phyloP scores from a whole-genome alignment of 1,140 invertebrate species.

The Pogonus chalceus region DNA sequence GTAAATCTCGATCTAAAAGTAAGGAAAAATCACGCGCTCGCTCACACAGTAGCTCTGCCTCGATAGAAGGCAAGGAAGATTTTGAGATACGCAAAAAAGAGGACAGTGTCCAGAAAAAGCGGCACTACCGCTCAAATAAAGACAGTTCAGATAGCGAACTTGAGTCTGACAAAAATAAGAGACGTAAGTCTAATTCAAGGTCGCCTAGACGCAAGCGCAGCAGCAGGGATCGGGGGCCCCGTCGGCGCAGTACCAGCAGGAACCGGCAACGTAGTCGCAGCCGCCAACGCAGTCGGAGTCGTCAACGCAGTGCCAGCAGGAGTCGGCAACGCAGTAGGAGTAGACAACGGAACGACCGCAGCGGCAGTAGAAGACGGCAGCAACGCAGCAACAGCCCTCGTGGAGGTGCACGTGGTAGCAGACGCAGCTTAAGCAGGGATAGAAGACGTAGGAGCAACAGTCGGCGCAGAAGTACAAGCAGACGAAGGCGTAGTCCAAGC shows the following conservation, averaged over 20 bases:
- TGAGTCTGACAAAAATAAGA: slow-evolving; percentile 27
- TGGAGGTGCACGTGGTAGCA: slow-evolving; percentile 16
- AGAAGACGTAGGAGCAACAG: slow-evolving; percentile 19
- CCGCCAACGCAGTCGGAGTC: background rate
- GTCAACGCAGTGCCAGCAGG: slow-evolving; percentile 11
- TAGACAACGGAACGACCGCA: slow-evolving; percentile 22
- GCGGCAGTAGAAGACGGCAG: slow-evolving; percentile 24
- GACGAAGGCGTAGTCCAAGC: slow-evolving; percentile 13
- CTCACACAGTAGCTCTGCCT: slow-evolving; percentile 25
- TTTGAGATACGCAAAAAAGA: slow-evolving; percentile 67
- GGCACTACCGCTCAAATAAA: slow-evolving; percentile 79
- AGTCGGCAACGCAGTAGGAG: slow-evolving; percentile 20
- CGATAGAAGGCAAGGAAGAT: slow-evolving; percentile 47
- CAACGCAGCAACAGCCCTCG: slow-evolving; percentile 21
- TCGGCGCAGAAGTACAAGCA: slow-evolving; percentile 23
- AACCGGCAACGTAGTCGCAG: slow-evolving; percentile 22
- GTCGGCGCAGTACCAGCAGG: slow-evolving; percentile 17
- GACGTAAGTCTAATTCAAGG: slow-evolving; percentile 33
- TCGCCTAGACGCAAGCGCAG: slow-evolving; percentile 29
- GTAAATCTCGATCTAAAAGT: slow-evolving; percentile 29
- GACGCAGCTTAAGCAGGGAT: slow-evolving; percentile 20
- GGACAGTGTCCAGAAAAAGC: slow-evolving; percentile 66
- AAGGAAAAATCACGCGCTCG: slow-evolving; percentile 22
- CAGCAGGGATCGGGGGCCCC: slow-evolving; percentile 17
- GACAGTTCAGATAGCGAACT: slow-evolving; percentile 57